Evolutionary conservation across 2,888 invertebrate species (phyloP).

Genomic region (Pyralis farinalis): DNA sequence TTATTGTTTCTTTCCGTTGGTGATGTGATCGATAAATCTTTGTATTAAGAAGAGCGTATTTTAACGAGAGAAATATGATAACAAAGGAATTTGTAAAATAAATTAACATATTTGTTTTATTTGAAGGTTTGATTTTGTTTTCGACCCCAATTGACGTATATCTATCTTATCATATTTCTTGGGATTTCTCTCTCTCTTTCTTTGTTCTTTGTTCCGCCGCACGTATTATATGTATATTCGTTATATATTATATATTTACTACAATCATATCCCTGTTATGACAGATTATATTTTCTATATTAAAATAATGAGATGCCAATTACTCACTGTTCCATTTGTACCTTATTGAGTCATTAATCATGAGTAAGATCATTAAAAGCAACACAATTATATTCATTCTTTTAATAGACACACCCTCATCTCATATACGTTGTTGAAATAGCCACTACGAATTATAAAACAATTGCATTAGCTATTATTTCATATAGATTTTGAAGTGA

Average conservation of each 20-base stretch:
- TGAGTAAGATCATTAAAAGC: slow-evolving; percentile 63
- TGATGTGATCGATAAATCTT: slow-evolving; percentile 77
- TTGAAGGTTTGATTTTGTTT: slow-evolving; percentile 54
- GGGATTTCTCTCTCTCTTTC: slow-evolving; percentile 16
- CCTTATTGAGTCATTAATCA: slow-evolving; percentile 62
- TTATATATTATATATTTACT: slow-evolving; percentile 59
- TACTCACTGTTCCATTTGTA: slow-evolving; percentile 68
- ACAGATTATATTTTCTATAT: slow-evolving; percentile 73
- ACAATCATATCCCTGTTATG: slow-evolving; percentile 66
- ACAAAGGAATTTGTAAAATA: slow-evolving; percentile 80
- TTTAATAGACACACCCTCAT: slow-evolving; percentile 51
- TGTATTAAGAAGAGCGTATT: slow-evolving; percentile 78
- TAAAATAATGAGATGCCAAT: slow-evolving; percentile 71
- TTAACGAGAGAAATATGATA: slow-evolving; percentile 81
- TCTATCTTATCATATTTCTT: slow-evolving; percentile 59
- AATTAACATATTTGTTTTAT: slow-evolving; percentile 81
- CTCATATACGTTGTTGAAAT: slow-evolving; percentile 8
- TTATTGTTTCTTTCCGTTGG: slow-evolving; percentile 60
- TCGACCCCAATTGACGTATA: slow-evolving; percentile 34
- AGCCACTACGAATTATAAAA: background rate
- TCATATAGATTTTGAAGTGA: no score
- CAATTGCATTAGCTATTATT: no score
- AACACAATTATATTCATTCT: slow-evolving; percentile 54
- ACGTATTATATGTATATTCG: slow-evolving; percentile 58
- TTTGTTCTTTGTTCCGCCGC: slow-evolving; percentile 35